Evolutionary conservation across 2,797 vertebrate species (phyloP), one percentile per base, ranked within the genome.

Genomic region (Micrastur ruficollis): DNA sequence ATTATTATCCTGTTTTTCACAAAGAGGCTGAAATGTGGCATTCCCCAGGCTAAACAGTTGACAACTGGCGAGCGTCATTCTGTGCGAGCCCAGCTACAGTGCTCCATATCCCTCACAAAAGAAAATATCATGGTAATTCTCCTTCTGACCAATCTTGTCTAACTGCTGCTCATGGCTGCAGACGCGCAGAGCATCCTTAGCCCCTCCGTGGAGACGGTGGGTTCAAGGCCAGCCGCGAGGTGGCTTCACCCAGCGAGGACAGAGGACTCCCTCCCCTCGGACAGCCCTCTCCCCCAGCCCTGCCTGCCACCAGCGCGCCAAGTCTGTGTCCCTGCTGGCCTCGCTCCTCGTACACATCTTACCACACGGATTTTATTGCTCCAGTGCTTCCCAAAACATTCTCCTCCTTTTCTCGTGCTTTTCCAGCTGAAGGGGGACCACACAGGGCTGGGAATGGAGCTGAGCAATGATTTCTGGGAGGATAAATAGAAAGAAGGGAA

Each of bases 401-500:
- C 65, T 49, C 46, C 49, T 86, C 26, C 23, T 32, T 79, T 78
- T 8, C 23, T 34, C 12, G 44, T 55, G 63, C 71, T 95, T 81
- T 90, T 88, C 82, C 91, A 95, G 73, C n/a, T 78, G 65, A 86
- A 85, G 42, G 34, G 91, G 49, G 92, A 95, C 95, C 95, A 97
- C 94, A 83, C 93, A 93, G 72, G 68, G 58, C 66, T 91, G 89
- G 81, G 91, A 95, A 94, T 62, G 42, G 50, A 42, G 85, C 91
- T 83, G 71, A 93, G 86, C 40, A 10, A 38, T 46, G 90, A 81
- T 81, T 97, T 94, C 79, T 87, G 79, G 70, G 16, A 92, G 71
- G 36, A 90, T 94, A 95, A 94, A 96, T 36, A 93, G 58, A 93
- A 93, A 82, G 81, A 93, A 94, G 85, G 80, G 82, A 95, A 95